Evolutionary conservation across 2,888 invertebrate genomes (phyloP), one percentile per base, ranked within the genome.

Genomic region (Monochamus alternatus): DNA sequence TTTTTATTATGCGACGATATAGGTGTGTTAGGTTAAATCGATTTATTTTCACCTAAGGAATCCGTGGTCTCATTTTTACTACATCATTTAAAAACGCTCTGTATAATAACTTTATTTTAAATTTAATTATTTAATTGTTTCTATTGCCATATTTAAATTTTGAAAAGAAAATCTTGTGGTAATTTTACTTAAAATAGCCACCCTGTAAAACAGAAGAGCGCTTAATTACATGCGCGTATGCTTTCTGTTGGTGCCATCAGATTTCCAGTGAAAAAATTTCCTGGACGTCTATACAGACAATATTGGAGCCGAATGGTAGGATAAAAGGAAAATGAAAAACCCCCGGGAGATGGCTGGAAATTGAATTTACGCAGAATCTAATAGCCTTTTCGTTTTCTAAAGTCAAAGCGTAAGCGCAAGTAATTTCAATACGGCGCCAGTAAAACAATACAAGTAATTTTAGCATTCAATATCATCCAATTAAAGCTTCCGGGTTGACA

Each of bases 281-380:
- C 32, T 63, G 32, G 43, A 43, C n/a, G 31, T 51, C 65, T 30
- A 10, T 62, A 52, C n/a, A 38, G 58, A 68, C 44, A 68, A 68
- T 69, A 43, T 44, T 43, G 52, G 43, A 58, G 59, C 12, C n/a
- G 51, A 66, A 38, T 31, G n/a, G n/a, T 32, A 52, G 38, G 52
- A 66, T 30, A 66, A 66, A 55, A n/a, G 32, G 62, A 67, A 73
- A 43, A 44, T 43, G 66, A n/a, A 60, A 73, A 60, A 73, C 66
- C 73, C 66, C 58, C 22, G 65, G 66, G 60, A 66, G 73, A 76
- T 76, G 64, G 5, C 47, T 67, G 65, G 70, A 79, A 79, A 79
- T 79, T 77, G 67, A 75, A 77, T 79, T 77, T 78, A 73, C 73
- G 70, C 76, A 73, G 76, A 76, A 74, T 75, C 78, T 76, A 73